Percentiles rank a stretch among this genome's conserved stretches.
Evolutionary conservation across 1,140 invertebrate species (phyloP).

Genomic region (Oncopodura yosiiana): DNA sequence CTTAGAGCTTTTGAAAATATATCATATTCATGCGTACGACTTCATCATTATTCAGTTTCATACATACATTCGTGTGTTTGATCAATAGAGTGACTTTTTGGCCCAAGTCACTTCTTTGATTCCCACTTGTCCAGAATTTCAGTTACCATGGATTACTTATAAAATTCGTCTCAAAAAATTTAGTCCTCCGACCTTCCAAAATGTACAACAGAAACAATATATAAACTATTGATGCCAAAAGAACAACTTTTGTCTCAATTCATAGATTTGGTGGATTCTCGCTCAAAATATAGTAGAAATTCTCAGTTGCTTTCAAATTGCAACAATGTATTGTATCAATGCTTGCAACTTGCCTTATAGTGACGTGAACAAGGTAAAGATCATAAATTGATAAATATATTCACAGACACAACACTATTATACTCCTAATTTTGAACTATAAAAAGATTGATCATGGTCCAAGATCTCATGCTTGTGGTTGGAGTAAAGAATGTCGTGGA

Average conservation of each 20-base stretch:
- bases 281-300: neutral
- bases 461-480: slow-evolving; percentile 25
- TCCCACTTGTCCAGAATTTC: too few species aligned
- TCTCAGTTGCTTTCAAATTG: neutral
- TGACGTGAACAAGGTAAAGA: slow-evolving; percentile 31
- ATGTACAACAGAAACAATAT: neutral
- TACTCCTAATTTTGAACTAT: neutral
- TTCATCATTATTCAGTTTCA: too few species aligned
- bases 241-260: too few species aligned
- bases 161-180: neutral
- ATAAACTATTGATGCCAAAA: too few species aligned
- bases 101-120: too few species aligned
- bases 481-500: slow-evolving; percentile 28
- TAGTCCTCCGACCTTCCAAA: neutral
- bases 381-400: neutral
- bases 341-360: slow-evolving; percentile 33
- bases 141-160: too few species aligned
- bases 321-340: slow-evolving; percentile 33
- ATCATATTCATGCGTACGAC: too few species aligned
- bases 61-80: too few species aligned
- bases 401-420: neutral
- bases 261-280: neutral
- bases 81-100: too few species aligned
- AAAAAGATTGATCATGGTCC: slow-evolving; percentile 31
- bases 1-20: too few species aligned